Evolutionary conservation across 2,797 vertebrate genomes (phyloP).

Genomic region (Malacoctenus gilli): DNA sequence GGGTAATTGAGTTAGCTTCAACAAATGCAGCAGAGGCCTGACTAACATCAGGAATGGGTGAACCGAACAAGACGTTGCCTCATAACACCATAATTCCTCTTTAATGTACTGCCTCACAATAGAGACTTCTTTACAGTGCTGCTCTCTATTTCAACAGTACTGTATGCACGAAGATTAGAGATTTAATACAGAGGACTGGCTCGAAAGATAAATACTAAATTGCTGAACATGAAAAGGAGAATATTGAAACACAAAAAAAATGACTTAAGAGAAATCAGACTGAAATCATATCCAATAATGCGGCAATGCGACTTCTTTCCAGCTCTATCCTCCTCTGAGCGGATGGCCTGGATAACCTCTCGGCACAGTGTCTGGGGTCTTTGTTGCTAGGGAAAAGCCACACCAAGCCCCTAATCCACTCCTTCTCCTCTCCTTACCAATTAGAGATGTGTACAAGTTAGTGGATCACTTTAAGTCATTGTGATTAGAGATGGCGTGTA

Average conservation of each 20-base stretch:
- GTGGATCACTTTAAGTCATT: slow-evolving; percentile 80
- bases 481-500: slow-evolving; percentile 78
- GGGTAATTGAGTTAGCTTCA: slow-evolving; percentile 77
- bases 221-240: not conserved
- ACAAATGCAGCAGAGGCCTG: slow-evolving; percentile 75
- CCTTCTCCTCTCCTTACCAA: slow-evolving; percentile 77
- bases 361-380: slow-evolving; percentile 62
- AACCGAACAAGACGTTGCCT: slow-evolving; percentile 62
- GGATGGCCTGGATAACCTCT: slow-evolving; percentile 54
- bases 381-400: slow-evolving; percentile 79
- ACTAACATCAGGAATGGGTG: slow-evolving; percentile 76
- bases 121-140: slow-evolving; percentile 18
- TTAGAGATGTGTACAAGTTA: slow-evolving; percentile 81
- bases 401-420: slow-evolving; percentile 79
- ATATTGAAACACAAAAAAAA: not conserved
- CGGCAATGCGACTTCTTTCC: slow-evolving; percentile 12
- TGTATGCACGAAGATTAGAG: not conserved
- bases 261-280: slow-evolving; percentile 10
- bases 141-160: slow-evolving; percentile 17
- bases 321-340: slow-evolving; percentile 9
- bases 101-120: slow-evolving; percentile 60
- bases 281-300: slow-evolving; percentile 21
- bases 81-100: slow-evolving; percentile 53
- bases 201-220: not conserved
- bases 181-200: not conserved